Conservation (phyloP, 2,113 vertebrate species). For the Galbula dea region DNA sequence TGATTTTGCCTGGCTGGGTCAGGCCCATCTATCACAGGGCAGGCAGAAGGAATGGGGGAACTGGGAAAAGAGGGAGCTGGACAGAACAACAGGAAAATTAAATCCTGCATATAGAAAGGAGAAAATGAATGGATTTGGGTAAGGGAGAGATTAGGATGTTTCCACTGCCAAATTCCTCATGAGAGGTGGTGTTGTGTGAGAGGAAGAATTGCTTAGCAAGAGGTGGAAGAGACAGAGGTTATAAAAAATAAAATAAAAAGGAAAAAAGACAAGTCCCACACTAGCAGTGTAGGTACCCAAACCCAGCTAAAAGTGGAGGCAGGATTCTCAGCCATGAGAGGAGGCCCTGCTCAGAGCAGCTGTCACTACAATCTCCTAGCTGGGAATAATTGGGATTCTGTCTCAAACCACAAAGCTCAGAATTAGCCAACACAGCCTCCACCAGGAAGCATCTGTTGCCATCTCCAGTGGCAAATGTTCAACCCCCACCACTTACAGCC, state of each 20-base stretch:
- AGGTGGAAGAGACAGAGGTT: not conserved
- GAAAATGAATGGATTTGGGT: not conserved
- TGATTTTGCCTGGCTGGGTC: constrained; percentile 61
- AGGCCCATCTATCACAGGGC: constrained; percentile 14
- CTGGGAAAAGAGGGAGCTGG: not conserved
- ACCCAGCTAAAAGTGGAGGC: not conserved
- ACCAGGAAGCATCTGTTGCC: constrained; percentile 63
- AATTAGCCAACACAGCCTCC: constrained; percentile 56
- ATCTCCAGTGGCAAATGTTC: constrained; percentile 61
- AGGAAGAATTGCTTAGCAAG: not conserved
- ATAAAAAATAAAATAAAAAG: too few relatives aligned
- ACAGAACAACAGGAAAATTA: not conserved
- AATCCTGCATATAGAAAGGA: not conserved
- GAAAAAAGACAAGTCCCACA: not conserved
- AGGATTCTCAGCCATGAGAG: not conserved
- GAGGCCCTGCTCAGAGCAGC: constrained; percentile 44
- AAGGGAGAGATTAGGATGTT: not conserved
- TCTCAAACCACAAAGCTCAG: constrained; percentile 69
- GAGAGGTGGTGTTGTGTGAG: not conserved
- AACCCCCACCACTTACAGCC: not conserved
- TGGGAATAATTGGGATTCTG: constrained; percentile 71
- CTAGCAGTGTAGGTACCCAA: not conserved
- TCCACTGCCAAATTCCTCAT: not conserved
- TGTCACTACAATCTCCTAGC: constrained; percentile 58
- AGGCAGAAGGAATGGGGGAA: not conserved